These are phyloP conservation scores for Melanogrammus aeglefinus DNA, from an alignment of 2,797 vertebrate species.

Conservation along the genomic window DNA sequence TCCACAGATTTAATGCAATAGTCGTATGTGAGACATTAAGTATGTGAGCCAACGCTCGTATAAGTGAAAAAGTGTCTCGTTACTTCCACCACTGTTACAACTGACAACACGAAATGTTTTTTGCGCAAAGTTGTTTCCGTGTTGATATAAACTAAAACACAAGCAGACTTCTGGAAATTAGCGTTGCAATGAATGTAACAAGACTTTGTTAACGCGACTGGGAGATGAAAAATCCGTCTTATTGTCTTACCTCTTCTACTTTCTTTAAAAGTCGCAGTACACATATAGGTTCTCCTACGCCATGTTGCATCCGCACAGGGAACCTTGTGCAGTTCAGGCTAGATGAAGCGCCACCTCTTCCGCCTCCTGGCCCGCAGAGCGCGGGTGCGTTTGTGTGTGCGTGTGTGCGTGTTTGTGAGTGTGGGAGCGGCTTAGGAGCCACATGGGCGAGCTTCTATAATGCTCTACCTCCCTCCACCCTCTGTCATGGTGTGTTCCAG, in stretches of 20 bases:
- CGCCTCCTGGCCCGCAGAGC: constrained; percentile 41
- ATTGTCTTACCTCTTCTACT: background rate
- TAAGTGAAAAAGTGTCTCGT: background rate
- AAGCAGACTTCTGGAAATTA: background rate
- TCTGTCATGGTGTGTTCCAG: too few relatives aligned
- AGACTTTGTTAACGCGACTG: background rate
- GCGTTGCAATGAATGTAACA: background rate
- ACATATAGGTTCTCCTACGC: constrained; percentile 15
- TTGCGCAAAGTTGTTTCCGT: constrained; percentile 23
- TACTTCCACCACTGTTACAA: background rate
- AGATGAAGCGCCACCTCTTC: constrained; percentile 61
- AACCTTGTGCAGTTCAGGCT: background rate
- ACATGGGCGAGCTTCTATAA: too few relatives aligned
- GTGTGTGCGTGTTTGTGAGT: too few relatives aligned
- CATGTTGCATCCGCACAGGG: constrained; percentile 2
- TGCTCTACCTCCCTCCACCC: too few relatives aligned
- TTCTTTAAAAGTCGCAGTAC: background rate
- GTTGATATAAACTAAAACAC: constrained; percentile 16
- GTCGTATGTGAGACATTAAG: background rate
- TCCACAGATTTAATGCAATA: background rate
- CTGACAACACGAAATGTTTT: background rate
- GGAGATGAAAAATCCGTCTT: background rate
- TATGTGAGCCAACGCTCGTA: background rate
- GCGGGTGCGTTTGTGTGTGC: too few relatives aligned
- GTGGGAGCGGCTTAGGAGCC: too few relatives aligned